Percentiles rank a stretch among this genome's conserved stretches.
These are phyloP conservation scores for Heterohyrax brucei DNA, from an alignment of 2,797 vertebrate genomes.

Conservation along the genomic window DNA sequence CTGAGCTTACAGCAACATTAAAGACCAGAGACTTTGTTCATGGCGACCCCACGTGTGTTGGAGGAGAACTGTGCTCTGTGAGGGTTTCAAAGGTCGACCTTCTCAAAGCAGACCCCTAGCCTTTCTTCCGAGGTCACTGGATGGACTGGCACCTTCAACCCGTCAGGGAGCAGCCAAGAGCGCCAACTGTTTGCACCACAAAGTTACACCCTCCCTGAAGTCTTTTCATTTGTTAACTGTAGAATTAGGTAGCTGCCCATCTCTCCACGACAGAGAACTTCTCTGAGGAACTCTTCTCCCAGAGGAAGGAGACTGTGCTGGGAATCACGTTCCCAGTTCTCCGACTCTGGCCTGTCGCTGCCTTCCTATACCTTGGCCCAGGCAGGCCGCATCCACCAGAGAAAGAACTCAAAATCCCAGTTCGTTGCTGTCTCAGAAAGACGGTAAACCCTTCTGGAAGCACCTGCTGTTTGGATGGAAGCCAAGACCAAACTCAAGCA, in stretches of 20 bases:
- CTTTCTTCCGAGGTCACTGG: too few species aligned
- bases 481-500: not conserved
- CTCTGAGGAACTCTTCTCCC: not conserved
- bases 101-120: too few species aligned
- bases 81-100: too few species aligned
- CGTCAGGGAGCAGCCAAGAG: too few species aligned
- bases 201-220: not conserved
- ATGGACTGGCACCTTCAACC: too few species aligned
- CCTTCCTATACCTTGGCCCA: not conserved
- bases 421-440: accelerated
- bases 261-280: not conserved
- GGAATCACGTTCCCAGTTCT: not conserved
- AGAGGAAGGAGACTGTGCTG: too few species aligned
- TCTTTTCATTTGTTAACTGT: not conserved
- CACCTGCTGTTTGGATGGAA: accelerated
- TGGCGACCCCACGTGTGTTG: too few species aligned
- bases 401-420: not conserved
- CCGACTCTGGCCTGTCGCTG: not conserved
- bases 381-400: not conserved
- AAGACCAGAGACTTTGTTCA: too few species aligned
- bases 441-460: not conserved
- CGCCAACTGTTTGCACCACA: too few species aligned
- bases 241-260: not conserved
- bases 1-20: not conserved
- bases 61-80: too few species aligned